Evolutionary conservation across 2,113 vertebrate genomes (phyloP), one percentile per base, ranked within the genome.

Genomic region (Sclerurus mexicanus): DNA sequence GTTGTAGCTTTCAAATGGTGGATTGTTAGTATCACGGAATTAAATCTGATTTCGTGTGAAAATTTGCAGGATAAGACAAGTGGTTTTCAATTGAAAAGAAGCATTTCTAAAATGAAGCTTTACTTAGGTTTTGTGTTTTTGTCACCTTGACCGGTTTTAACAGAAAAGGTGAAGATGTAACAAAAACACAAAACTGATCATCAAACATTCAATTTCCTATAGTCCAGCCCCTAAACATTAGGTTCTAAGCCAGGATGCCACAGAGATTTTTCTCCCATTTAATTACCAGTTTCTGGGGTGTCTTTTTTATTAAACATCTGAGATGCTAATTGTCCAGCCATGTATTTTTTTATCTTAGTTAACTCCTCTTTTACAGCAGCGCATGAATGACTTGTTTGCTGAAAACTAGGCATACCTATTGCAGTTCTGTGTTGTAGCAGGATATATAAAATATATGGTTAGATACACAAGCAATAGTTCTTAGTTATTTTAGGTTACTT

Each of bases 381-480:
- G 6, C 33, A 59, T 33, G 27, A 76, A 56, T 50, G 39, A 72
- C 5, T 28, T 16, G 15, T 47, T 72, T 50, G 25, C 42, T 56
- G 55, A 66, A 67, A 63, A 63, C 24, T 11, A 46, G 28, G 15
- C 33, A 44, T 6, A 33, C 3, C 23, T 25, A 6, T 25, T 75
- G 24, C 47, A 58, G 25, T 27, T 73, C 19, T 37, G 12, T 47
- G 7, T 62, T 42, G 21, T 19, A 76, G 28, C 27, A 58, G 8
- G 21, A 31, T 7, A 5, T 66, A 28, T 20, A n/a, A 69, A 72
- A 67, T 30, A 52, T 1, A 31, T 0, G 3, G 27, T 40, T 4
- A 1, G 40, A 42, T 47, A 33, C 7, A 8, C 15, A 42, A 0
- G 1, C 25, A 37, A 5, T 13, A 3, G 8, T 27, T 83, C 28